These are phyloP conservation scores for Drosophila yooni DNA, from an alignment of 2,888 invertebrate species.

Conservation along the genomic window DNA sequence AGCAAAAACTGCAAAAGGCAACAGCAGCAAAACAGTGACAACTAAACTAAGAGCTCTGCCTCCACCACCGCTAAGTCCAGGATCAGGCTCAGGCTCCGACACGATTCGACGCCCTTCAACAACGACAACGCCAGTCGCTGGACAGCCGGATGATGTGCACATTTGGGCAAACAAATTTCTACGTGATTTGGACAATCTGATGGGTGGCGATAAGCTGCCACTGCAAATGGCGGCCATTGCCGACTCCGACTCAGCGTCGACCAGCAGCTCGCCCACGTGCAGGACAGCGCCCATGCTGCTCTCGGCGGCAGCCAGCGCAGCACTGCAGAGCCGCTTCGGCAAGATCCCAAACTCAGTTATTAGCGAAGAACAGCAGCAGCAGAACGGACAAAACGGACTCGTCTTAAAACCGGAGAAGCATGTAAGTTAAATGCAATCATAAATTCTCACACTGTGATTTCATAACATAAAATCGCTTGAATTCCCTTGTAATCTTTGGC, in stretches of 20 bases:
- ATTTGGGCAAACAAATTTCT: slow-evolving; percentile 85
- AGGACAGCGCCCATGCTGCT: slow-evolving; percentile 79
- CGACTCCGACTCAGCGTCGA: slow-evolving; percentile 45
- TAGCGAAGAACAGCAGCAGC: slow-evolving; percentile 46
- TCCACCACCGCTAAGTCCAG: slow-evolving; percentile 64
- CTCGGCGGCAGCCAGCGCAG: slow-evolving; percentile 81
- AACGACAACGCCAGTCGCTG: slow-evolving; percentile 42
- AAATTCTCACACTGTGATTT: slow-evolving; percentile 51
- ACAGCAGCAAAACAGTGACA: slow-evolving; percentile 66
- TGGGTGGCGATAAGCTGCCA: slow-evolving; percentile 81
- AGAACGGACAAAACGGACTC: slow-evolving; percentile 70
- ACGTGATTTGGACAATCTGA: slow-evolving; percentile 85
- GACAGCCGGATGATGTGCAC: slow-evolving; percentile 81
- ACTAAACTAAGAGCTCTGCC: slow-evolving; percentile 78
- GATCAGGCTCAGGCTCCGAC: not conserved
- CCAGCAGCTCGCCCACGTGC: slow-evolving; percentile 68
- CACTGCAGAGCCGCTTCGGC: slow-evolving; percentile 79
- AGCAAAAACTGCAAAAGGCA: slow-evolving; percentile 17
- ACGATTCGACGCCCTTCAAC: slow-evolving; percentile 20
- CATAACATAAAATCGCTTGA: slow-evolving; percentile 41
- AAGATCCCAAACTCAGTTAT: slow-evolving; percentile 46
- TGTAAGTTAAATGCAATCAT: slow-evolving; percentile 80
- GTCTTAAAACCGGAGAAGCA: slow-evolving; percentile 85
- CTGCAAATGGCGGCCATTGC: slow-evolving; percentile 50
- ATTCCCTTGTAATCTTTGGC: slow-evolving; percentile 57